Evolutionary conservation across 2,888 invertebrate species (phyloP).

Genomic region (Norana najaformis): DNA sequence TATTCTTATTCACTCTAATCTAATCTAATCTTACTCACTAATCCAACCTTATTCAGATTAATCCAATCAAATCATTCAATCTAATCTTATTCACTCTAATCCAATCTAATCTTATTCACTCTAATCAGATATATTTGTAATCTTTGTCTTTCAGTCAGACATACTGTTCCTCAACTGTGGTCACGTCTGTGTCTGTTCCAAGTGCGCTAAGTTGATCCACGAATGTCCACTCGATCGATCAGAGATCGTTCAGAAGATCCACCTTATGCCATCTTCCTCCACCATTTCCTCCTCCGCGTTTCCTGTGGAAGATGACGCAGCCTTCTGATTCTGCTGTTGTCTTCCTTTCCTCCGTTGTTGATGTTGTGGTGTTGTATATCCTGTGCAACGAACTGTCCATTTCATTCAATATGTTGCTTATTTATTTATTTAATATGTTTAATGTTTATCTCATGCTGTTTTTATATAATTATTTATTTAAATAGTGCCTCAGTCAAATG

Average conservation of each 20-base stretch:
- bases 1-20: too few species aligned
- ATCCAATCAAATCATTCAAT: too few species aligned
- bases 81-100: not conserved
- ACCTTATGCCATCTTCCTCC: constrained; percentile 40
- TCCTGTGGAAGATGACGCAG: constrained; percentile 9
- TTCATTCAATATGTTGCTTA: not conserved
- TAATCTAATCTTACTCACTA: not conserved
- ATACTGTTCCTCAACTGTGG: constrained; percentile 85
- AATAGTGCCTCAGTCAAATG: not conserved
- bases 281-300: not conserved
- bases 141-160: constrained; percentile 69
- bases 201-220: constrained; percentile 71
- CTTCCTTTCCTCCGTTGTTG: not conserved
- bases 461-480: not conserved
- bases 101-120: not conserved
- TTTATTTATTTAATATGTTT: not conserved
- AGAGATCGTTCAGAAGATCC: constrained; percentile 65
- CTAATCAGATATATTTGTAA: too few species aligned
- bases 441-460: not conserved
- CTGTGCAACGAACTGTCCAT: not conserved
- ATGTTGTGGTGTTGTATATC: not conserved
- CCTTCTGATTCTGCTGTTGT: constrained; percentile 20
- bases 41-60: not conserved
- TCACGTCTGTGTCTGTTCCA: constrained; percentile 79
- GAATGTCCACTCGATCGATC: constrained; percentile 81